phyloP scores from a whole-genome alignment of 1,140 invertebrate species.

The Battus philenor region DNA sequence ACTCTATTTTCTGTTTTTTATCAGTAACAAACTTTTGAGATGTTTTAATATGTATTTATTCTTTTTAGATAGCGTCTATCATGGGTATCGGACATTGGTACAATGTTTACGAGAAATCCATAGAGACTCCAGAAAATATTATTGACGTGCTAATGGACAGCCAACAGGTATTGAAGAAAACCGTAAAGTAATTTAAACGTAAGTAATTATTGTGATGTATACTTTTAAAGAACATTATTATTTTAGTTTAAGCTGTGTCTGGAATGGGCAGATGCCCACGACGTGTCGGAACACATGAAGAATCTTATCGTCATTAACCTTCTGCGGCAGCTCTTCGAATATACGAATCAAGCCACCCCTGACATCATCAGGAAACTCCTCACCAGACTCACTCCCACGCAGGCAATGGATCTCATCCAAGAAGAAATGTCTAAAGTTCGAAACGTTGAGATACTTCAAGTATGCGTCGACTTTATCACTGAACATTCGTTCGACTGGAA shows the following conservation, averaged over 20 bases:
- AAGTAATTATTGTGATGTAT: too few relatives aligned
- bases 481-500: conserved; percentile 66
- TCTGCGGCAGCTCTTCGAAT: conserved; percentile 60
- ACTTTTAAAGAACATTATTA: too few relatives aligned
- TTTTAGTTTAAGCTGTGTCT: conserved; percentile 78
- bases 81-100: conserved; percentile 59
- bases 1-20: neutral
- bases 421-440: conserved; percentile 79
- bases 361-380: conserved; percentile 67
- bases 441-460: conserved; percentile 78
- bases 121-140: conserved; percentile 55
- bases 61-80: conserved; percentile 54
- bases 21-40: too few relatives aligned
- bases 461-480: conserved; percentile 78
- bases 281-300: conserved; percentile 67
- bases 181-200: too few relatives aligned
- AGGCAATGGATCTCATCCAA: conserved; percentile 78
- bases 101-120: conserved; percentile 49
- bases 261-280: conserved; percentile 78
- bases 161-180: conserved; percentile 47
- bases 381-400: conserved; percentile 66
- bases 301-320: conserved; percentile 60
- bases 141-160: conserved; percentile 63
- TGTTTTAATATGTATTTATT: too few relatives aligned
- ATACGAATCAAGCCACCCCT: conserved; percentile 53